Conservation (phyloP, 2,888 invertebrate species). For the Malthinus seriepunctatus region DNA sequence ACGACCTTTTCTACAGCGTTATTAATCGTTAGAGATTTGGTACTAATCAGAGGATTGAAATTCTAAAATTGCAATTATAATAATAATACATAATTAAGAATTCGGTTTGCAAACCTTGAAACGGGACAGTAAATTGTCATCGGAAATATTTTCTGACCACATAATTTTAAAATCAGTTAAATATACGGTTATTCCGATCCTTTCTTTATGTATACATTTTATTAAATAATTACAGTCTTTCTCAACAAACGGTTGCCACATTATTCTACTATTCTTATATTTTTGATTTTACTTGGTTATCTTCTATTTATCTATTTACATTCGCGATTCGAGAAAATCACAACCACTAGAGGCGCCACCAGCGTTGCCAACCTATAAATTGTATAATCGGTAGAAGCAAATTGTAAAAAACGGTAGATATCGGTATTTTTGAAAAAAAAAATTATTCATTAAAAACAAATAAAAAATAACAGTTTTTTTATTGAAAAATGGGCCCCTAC, state of each 20-base stretch:
- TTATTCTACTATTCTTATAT: too few relatives aligned
- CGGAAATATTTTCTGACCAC: conserved; percentile 42
- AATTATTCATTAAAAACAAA: too few relatives aligned
- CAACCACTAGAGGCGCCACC: too few relatives aligned
- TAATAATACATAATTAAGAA: conserved; percentile 5
- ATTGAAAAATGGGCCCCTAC: too few relatives aligned
- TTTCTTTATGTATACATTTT: conserved; percentile 30
- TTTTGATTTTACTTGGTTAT: too few relatives aligned
- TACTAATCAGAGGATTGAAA: conserved; percentile 43
- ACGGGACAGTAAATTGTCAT: conserved; percentile 33
- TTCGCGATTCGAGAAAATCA: too few relatives aligned
- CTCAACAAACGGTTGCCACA: conserved; percentile 44
- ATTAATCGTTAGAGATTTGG: not conserved
- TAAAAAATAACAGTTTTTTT: too few relatives aligned
- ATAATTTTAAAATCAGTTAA: conserved; percentile 43
- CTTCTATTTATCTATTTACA: too few relatives aligned
- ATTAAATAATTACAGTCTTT: conserved; percentile 39
- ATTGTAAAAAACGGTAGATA: too few relatives aligned
- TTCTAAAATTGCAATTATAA: conserved; percentile 31
- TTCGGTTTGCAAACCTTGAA: conserved; percentile 39
- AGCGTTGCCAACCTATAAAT: too few relatives aligned
- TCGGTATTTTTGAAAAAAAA: too few relatives aligned
- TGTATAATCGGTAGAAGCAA: too few relatives aligned
- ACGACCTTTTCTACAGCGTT: conserved; percentile 2
- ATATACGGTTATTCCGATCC: conserved; percentile 29